Evolutionary conservation across 2,797 vertebrate species (phyloP).

Genomic region (Vireo griseus): DNA sequence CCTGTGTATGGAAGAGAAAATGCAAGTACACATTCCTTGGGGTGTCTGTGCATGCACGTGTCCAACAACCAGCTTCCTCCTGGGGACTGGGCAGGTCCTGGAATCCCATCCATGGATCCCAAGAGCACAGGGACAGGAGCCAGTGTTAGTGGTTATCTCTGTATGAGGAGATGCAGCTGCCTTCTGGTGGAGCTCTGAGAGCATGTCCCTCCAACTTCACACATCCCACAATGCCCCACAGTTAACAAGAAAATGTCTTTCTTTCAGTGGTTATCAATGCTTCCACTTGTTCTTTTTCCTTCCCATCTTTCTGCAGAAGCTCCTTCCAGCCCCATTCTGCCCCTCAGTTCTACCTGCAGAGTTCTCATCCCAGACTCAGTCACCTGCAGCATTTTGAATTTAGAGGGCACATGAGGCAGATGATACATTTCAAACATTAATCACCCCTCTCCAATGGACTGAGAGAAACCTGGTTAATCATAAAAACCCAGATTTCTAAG

Average conservation of each 20-base stretch:
- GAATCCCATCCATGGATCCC: background rate
- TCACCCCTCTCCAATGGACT: background rate
- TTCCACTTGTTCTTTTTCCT: background rate
- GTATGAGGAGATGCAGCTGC: background rate
- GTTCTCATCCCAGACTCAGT: background rate
- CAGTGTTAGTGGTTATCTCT: background rate
- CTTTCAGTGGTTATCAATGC: background rate
- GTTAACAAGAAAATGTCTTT: background rate
- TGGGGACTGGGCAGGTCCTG: background rate
- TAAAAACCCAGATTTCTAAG: background rate
- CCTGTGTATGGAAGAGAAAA: constrained; percentile 38
- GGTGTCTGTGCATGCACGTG: background rate
- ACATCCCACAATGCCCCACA: rapidly evolving
- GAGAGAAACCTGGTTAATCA: background rate
- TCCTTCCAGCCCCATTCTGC: background rate
- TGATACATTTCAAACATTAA: background rate
- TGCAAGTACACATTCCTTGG: background rate
- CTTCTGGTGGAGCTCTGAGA: background rate
- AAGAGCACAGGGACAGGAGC: background rate
- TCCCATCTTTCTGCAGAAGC: background rate
- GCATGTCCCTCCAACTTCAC: background rate
- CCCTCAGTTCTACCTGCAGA: background rate
- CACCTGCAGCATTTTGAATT: background rate
- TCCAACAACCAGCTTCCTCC: background rate
- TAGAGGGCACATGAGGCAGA: background rate